These are phyloP conservation scores for Euschistus heros DNA, from an alignment of 1,140 invertebrate species.

Conservation along the genomic window DNA sequence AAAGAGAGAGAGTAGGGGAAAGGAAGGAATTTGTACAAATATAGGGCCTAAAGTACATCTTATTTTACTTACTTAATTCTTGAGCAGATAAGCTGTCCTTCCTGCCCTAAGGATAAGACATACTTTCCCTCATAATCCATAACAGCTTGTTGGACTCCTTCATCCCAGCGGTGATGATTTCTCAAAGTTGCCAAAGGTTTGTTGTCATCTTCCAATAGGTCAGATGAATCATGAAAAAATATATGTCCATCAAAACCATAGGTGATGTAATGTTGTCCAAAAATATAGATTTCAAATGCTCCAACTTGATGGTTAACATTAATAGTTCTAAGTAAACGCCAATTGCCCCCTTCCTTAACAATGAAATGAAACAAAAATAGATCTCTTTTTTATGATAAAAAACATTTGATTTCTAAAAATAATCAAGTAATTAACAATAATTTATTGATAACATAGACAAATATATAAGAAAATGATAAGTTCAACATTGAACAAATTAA, in stretches of 20 bases:
- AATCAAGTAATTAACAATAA: no score
- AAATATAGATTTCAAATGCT: background rate
- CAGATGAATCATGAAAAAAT: background rate
- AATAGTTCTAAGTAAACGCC: background rate
- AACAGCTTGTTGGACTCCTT: background rate
- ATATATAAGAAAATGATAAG: no score
- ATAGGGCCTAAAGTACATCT: no score
- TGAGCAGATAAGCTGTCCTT: background rate
- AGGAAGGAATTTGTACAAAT: no score
- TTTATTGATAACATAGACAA: no score
- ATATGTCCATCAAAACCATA: constrained; percentile 8
- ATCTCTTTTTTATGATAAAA: no score
- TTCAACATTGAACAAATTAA: no score
- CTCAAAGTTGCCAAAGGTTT: background rate
- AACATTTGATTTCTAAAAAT: no score
- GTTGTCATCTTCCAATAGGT: background rate
- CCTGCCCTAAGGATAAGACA: background rate
- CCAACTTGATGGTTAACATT: background rate
- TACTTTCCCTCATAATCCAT: background rate
- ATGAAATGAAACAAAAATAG: background rate
- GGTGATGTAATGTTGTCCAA: background rate
- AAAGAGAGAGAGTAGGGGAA: no score
- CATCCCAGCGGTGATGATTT: background rate
- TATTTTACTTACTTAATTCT: background rate
- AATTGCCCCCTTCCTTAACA: background rate